A percentile compares a stretch with the other conserved stretches of the same genome.
These are phyloP conservation scores for Saccostrea cuccullata DNA, from an alignment of 1,140 invertebrate species.

Conservation along the genomic window DNA sequence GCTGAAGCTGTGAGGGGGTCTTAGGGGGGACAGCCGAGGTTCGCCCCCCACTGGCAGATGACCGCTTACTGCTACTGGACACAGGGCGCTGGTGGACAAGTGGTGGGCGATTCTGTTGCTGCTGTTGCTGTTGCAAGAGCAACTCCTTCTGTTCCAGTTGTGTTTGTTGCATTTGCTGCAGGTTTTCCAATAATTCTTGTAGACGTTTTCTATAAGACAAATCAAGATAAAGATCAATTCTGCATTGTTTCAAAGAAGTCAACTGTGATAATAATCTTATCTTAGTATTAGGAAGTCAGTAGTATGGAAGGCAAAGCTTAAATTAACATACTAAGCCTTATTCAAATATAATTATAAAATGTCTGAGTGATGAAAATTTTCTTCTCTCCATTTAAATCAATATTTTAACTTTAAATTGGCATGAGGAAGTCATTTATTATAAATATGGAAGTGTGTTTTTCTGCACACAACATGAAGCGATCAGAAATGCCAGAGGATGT, in stretches of 20 bases:
- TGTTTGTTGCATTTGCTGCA: constrained; percentile 62
- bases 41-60: constrained; percentile 39
- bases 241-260: neutral
- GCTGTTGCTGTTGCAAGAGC: constrained; percentile 56
- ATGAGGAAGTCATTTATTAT: too few species aligned
- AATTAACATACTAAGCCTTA: too few species aligned
- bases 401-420: too few species aligned
- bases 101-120: constrained; percentile 47
- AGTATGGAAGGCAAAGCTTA: too few species aligned
- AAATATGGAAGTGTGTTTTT: too few species aligned
- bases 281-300: too few species aligned
- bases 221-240: neutral
- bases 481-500: too few species aligned
- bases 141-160: constrained; percentile 50
- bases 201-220: constrained; percentile 61
- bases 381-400: too few species aligned
- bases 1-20: constrained; percentile 28
- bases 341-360: too few species aligned
- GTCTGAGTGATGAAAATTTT: too few species aligned
- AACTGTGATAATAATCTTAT: too few species aligned
- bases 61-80: constrained; percentile 43
- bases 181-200: constrained; percentile 64
- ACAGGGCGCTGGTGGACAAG: constrained; percentile 51
- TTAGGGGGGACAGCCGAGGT: constrained; percentile 42
- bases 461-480: too few species aligned